Conservation (phyloP, 37 sponge, comb jelly and placozoan species). For the Chondrilla cf. caribensis region DNA sequence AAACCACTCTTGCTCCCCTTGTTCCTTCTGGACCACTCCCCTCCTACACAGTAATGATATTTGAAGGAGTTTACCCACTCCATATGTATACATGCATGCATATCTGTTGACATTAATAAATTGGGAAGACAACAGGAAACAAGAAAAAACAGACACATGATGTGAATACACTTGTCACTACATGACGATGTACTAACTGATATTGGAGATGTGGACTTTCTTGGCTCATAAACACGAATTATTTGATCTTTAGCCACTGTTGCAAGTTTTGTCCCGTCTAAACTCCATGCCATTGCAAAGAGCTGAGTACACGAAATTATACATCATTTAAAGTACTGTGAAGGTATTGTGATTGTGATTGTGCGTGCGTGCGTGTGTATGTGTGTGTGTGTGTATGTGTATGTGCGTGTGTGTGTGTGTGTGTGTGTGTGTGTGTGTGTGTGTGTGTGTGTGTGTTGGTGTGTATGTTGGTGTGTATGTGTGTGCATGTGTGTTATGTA, state of each 20-base stretch:
- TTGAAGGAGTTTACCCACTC: background rate
- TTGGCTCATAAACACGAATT: slow-evolving; percentile 64
- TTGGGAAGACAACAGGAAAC: background rate
- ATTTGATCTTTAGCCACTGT: slow-evolving; percentile 55
- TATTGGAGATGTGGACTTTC: slow-evolving; percentile 45
- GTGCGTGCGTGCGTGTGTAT: background rate
- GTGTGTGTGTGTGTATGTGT: background rate
- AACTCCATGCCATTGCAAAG: slow-evolving; percentile 85
- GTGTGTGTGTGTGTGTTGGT: too few relatives aligned
- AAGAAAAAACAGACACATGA: background rate
- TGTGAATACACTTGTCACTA: too few relatives aligned
- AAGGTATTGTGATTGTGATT: too few relatives aligned
- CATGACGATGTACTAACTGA: background rate
- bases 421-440: too few relatives aligned
- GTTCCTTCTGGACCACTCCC: slow-evolving; percentile 68
- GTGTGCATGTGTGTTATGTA: too few relatives aligned
- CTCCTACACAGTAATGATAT: slow-evolving; percentile 27
- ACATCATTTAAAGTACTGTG: too few relatives aligned
- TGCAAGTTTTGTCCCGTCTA: slow-evolving; percentile 67
- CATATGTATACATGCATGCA: background rate
- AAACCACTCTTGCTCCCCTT: slow-evolving; percentile 72
- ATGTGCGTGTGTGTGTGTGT: too few relatives aligned
- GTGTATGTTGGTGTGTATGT: too few relatives aligned
- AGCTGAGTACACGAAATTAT: too few relatives aligned
- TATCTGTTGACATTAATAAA: background rate